These are phyloP conservation scores for Oreochromis niloticus DNA, from an alignment of 2,113 vertebrate genomes.

Conservation along the genomic window DNA sequence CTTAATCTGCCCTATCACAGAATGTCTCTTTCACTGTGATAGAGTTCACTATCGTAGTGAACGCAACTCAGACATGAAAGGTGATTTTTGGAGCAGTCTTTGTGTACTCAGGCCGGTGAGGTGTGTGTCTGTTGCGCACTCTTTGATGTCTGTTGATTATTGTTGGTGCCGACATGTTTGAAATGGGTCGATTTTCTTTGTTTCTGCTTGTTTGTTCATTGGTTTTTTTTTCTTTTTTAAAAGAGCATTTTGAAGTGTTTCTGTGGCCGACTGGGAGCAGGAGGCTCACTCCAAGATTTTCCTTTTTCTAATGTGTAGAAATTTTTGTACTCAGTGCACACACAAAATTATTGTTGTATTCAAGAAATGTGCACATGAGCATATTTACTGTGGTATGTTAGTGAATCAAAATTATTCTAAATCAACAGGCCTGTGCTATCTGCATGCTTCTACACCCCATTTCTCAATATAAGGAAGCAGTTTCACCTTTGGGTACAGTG, in stretches of 20 bases:
- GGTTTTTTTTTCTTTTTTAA: neutral
- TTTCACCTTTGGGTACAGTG: neutral
- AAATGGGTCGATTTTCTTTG: neutral
- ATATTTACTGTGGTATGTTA: neutral
- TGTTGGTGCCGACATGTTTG: neutral
- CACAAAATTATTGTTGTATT: accelerated
- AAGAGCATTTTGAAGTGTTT: neutral
- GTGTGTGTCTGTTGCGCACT: neutral
- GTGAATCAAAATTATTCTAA: accelerated
- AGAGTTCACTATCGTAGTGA: accelerated
- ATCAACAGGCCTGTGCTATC: neutral
- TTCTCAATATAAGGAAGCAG: neutral
- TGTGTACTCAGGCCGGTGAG: accelerated
- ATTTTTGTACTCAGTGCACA: neutral
- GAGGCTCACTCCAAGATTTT: accelerated
- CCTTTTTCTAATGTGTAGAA: neutral
- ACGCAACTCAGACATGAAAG: neutral
- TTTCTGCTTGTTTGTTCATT: neutral
- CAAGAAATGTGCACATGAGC: neutral
- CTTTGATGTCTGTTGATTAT: neutral
- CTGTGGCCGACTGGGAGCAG: accelerated
- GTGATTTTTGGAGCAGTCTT: accelerated
- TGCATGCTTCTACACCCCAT: accelerated
- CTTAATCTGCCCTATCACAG: neutral
- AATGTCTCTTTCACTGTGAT: neutral